A percentile compares a stretch with the other conserved stretches of the same genome.
Evolutionary conservation across 2,888 invertebrate species (phyloP).

Genomic region (Megalurothrips usitatus): DNA sequence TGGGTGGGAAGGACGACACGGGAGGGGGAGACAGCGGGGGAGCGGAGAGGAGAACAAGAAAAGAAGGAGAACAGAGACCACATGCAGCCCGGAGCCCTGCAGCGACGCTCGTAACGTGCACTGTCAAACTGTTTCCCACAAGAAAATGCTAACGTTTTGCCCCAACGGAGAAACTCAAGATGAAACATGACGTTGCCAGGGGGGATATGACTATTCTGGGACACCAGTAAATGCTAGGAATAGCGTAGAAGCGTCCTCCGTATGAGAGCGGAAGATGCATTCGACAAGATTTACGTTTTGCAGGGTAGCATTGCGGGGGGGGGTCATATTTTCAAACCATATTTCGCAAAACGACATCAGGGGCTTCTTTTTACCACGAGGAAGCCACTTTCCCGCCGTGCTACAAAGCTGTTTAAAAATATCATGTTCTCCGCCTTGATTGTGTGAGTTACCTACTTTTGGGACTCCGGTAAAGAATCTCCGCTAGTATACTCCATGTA

Average conservation of each 20-base stretch:
- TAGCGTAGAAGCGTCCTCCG: too few species aligned
- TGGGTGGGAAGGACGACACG: background rate
- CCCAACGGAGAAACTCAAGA: background rate
- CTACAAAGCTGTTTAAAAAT: background rate
- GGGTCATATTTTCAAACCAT: too few species aligned
- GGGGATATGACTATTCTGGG: too few species aligned
- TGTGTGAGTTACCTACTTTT: background rate
- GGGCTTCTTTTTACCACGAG: too few species aligned
- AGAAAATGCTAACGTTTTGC: constrained; percentile 1
- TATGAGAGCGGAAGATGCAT: too few species aligned
- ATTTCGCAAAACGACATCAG: too few species aligned
- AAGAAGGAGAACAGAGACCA: constrained; percentile 24
- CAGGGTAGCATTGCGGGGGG: too few species aligned
- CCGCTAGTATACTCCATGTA: background rate
- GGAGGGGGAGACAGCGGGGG: background rate
- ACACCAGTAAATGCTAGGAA: too few species aligned
- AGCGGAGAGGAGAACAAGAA: constrained; percentile 1
- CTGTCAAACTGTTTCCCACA: constrained; percentile 22
- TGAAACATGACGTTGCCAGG: too few species aligned
- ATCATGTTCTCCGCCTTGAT: background rate
- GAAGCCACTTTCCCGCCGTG: too few species aligned
- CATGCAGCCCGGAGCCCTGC: constrained; percentile 16
- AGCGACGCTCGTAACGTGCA: background rate
- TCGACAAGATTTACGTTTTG: background rate
- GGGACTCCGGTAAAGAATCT: background rate